A percentile compares a stretch with the other conserved stretches of the same genome.
Conservation (phyloP, 2,113 vertebrate genomes). For the Salminus brasiliensis region DNA sequence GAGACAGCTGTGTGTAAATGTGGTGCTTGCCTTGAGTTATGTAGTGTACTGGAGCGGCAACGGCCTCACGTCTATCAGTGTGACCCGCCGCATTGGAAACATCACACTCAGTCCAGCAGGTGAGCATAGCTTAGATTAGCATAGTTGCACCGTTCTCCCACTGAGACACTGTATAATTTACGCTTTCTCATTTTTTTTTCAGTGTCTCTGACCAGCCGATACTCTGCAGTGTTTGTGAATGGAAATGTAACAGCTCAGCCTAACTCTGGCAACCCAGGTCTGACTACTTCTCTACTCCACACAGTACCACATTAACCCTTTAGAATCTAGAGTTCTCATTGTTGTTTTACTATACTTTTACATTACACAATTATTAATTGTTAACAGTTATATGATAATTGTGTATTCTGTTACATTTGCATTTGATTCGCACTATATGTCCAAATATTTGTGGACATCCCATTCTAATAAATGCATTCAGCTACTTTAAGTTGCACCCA, state of each 20-base stretch:
- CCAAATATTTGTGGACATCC: no score
- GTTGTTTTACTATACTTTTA: no score
- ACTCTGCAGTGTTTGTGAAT: slow-evolving; percentile 83
- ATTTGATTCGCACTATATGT: no score
- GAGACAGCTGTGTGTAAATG: slow-evolving; percentile 68
- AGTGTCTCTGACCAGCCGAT: slow-evolving; percentile 82
- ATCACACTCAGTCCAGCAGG: slow-evolving; percentile 64
- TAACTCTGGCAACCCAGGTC: slow-evolving; percentile 87
- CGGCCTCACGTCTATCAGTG: slow-evolving; percentile 74
- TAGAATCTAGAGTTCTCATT: no score
- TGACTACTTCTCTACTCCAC: background rate
- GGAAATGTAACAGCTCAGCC: slow-evolving; percentile 56
- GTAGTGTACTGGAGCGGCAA: slow-evolving; percentile 81
- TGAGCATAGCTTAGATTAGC: slow-evolving; percentile 52
- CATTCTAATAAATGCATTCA: no score
- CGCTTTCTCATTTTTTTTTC: slow-evolving; percentile 57
- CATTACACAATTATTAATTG: no score
- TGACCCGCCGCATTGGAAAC: slow-evolving; percentile 72
- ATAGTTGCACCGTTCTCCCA: no score
- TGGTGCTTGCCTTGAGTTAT: slow-evolving; percentile 85
- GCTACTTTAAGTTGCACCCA: no score
- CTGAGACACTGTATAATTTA: no score
- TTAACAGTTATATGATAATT: no score
- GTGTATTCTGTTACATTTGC: no score
- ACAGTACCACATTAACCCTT: background rate